Evolutionary conservation across 2,888 invertebrate genomes (phyloP).

Genomic region (Steinernema carpocapsae): DNA sequence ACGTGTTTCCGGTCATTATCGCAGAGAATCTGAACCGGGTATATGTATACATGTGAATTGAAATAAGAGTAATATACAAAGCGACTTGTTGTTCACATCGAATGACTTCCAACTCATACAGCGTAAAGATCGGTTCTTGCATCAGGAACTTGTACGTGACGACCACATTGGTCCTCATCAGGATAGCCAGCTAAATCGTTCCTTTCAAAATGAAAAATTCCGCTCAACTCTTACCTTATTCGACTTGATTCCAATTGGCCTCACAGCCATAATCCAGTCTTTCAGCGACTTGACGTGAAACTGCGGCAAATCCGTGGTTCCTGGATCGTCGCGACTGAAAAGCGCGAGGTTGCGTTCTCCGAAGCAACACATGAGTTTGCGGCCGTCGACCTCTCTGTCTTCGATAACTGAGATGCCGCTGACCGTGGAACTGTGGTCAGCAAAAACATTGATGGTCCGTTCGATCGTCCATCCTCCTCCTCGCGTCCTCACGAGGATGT

Average conservation of each 20-base stretch:
- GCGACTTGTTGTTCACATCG: not conserved
- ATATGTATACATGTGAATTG: not conserved
- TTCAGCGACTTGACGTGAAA: not conserved
- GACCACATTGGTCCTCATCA: conserved; percentile 1
- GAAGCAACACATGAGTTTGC: conserved; percentile 32
- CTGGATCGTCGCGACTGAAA: not conserved
- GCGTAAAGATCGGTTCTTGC: not conserved
- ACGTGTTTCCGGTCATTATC: not conserved
- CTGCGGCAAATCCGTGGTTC: not conserved
- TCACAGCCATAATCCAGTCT: conserved; percentile 8
- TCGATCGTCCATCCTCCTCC: not conserved
- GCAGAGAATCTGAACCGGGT: conserved; percentile 11
- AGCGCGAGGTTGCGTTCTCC: conserved; percentile 36
- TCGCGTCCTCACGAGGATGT: not conserved
- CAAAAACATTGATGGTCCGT: conserved; percentile 11
- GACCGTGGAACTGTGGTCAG: conserved; percentile 33
- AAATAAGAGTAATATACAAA: conserved; percentile 19
- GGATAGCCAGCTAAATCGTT: not conserved
- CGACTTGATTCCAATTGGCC: conserved; percentile 15
- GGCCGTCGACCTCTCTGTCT: not conserved
- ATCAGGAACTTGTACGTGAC: not conserved
- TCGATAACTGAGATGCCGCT: conserved; percentile 26
- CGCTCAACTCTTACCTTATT: not conserved
- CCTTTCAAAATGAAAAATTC: not conserved
- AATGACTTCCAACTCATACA: not conserved